phyloP scores from a whole-genome alignment of 2,888 invertebrate species.

The Athripsodes cinereus region DNA sequence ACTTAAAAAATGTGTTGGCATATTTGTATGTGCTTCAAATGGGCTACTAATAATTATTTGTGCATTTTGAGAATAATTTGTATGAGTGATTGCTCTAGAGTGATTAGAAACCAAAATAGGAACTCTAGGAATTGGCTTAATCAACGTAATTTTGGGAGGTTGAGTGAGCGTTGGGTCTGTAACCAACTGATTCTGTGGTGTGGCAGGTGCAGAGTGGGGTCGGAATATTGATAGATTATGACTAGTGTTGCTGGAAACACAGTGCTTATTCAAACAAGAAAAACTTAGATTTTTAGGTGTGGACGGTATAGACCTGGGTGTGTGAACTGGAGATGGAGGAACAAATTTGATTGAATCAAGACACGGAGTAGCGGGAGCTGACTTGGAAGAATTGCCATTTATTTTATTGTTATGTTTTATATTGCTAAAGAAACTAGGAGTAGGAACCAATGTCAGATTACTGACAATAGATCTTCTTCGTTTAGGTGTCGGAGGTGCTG shows the following conservation, averaged over 20 bases:
- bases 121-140: conserved; percentile 9
- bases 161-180: background rate
- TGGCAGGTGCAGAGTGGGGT: conserved; percentile 12
- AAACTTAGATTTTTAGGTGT: background rate
- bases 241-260: background rate
- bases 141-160: background rate
- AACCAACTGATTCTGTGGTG: background rate
- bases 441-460: background rate
- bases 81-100: background rate
- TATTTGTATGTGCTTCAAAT: no score
- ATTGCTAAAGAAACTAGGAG: background rate
- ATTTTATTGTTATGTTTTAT: background rate
- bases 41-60: background rate
- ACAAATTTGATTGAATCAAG: background rate
- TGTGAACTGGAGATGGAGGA: background rate
- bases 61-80: background rate
- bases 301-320: conserved; percentile 9
- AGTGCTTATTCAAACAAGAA: background rate
- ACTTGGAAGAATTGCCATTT: background rate
- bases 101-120: background rate
- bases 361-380: background rate
- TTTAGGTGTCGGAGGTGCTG: background rate
- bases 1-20: background rate
- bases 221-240: background rate
- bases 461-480: background rate